phyloP scores from a whole-genome alignment of 2,888 invertebrate species.

The Eupithecia tripunctaria region DNA sequence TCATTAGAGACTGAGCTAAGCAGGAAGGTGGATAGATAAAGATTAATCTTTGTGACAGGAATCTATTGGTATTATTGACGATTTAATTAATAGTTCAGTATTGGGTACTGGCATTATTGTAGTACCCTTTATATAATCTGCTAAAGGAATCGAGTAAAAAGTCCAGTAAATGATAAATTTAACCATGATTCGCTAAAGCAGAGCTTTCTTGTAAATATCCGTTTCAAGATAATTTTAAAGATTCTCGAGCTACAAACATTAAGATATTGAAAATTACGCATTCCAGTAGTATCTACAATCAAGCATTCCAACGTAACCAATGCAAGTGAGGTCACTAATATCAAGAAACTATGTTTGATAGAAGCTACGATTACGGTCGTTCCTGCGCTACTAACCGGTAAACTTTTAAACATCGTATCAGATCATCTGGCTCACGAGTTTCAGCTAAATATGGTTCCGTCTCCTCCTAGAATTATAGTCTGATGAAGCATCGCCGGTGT shows the following conservation, averaged over 20 bases:
- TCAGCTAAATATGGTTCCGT: slow-evolving; percentile 45
- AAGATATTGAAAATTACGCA: slow-evolving; percentile 18
- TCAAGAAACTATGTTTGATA: slow-evolving; percentile 44
- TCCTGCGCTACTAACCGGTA: slow-evolving; percentile 48
- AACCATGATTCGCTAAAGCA: neutral
- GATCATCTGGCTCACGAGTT: slow-evolving; percentile 47
- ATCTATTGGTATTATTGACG: slow-evolving; percentile 22
- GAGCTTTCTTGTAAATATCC: neutral
- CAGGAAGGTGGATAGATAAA: slow-evolving; percentile 39
- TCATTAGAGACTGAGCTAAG: slow-evolving; percentile 35
- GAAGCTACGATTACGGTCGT: slow-evolving; percentile 39
- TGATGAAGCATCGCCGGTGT: slow-evolving; percentile 16
- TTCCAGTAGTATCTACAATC: slow-evolving; percentile 33
- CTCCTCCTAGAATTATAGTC: slow-evolving; percentile 37
- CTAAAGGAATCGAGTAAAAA: neutral
- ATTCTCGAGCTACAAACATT: neutral
- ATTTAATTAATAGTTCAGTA: neutral
- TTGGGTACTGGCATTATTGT: neutral
- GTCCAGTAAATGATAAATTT: neutral
- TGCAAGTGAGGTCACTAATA: slow-evolving; percentile 40
- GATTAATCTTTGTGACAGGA: slow-evolving; percentile 39
- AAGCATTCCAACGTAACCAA: slow-evolving; percentile 34
- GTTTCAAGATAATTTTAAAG: neutral
- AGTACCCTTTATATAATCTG: neutral
- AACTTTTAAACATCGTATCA: slow-evolving; percentile 47